These are phyloP conservation scores for Apodemus speciosus DNA, from an alignment of 2,113 vertebrate genomes.

Conservation along the genomic window DNA sequence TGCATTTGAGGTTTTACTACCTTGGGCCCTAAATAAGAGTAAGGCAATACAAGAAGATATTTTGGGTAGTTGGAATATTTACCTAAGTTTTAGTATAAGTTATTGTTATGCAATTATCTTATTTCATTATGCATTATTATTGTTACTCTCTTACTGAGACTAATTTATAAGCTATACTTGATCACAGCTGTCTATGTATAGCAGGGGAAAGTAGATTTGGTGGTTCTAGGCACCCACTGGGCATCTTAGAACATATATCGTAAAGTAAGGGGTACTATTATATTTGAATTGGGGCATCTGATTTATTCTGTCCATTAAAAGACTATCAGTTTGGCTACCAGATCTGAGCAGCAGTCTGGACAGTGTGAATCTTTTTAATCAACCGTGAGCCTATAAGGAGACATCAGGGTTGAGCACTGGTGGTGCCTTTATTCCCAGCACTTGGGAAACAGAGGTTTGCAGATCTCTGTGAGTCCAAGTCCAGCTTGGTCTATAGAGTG, in stretches of 20 bases:
- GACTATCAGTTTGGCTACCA: neutral
- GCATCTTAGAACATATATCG: neutral
- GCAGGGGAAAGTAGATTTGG: too few species aligned
- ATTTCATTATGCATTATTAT: neutral
- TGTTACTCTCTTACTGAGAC: neutral
- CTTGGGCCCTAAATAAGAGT: neutral
- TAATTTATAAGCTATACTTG: neutral
- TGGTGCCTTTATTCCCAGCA: too few species aligned
- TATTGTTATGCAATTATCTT: neutral
- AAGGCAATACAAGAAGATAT: neutral
- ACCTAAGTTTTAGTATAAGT: neutral
- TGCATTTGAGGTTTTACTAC: neutral
- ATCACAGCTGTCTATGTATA: neutral
- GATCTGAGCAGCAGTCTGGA: neutral
- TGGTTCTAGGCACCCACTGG: neutral
- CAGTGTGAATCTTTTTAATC: neutral
- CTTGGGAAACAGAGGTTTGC: too few species aligned
- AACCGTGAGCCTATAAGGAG: neutral
- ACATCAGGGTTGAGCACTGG: too few species aligned
- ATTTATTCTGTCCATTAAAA: neutral
- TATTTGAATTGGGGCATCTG: neutral
- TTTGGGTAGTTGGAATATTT: neutral
- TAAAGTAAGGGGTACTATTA: neutral
- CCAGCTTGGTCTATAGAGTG: too few species aligned
- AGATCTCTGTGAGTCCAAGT: too few species aligned